Evolutionary conservation across 2,113 vertebrate genomes (phyloP), one percentile per base, ranked within the genome.

Genomic region (Aspiorhynchus laticeps): DNA sequence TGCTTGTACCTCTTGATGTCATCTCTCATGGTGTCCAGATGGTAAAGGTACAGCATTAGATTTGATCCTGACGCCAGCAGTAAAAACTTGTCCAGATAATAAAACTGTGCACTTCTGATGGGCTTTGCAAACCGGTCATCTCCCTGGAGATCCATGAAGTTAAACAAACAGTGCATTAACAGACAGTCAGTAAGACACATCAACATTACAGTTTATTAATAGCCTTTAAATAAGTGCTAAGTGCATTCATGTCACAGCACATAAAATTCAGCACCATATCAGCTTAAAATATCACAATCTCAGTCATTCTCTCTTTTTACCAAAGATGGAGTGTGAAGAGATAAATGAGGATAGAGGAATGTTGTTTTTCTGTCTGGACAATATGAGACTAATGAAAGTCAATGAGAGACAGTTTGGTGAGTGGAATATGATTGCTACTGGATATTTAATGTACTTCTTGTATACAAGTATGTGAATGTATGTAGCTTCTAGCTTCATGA

Each of bases 81-180:
- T 51, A 98, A 85, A 91, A 97, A 98, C 12, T 93, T 85, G 81
- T 98, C 96, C 1, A 97, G 88, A 86, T 96, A 97, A 91, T 97
- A 98, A 92, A 98, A 98, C 93, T 97, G 97, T 9, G 95, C 96
- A 19, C 90, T 91, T 14, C 74, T 87, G 31, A 95, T 86, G 7
- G 94, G 88, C 90, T 92, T 95, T 43, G 89, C 88, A 87, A 97
- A 95, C n/a, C 85, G 87, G 0, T 93, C 93, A 86, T 89, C 90
- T n/a, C 91, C 94, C 97, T 98, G 86, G 76, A 92, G 92, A n/a
- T 71, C 0, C 88, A 90, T 53, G 56, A 48, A 85, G n/a, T 71
- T 28, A 48, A 65, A 74, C 53, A 76, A 77, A 86, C 21, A 63
- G 80, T 63, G 56, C 65, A 80, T 85, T 63, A 69, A 26, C 24